Base-by-base conservation (phyloP, 2,888 invertebrate genomes). In the Acronicta leporina region DNA sequence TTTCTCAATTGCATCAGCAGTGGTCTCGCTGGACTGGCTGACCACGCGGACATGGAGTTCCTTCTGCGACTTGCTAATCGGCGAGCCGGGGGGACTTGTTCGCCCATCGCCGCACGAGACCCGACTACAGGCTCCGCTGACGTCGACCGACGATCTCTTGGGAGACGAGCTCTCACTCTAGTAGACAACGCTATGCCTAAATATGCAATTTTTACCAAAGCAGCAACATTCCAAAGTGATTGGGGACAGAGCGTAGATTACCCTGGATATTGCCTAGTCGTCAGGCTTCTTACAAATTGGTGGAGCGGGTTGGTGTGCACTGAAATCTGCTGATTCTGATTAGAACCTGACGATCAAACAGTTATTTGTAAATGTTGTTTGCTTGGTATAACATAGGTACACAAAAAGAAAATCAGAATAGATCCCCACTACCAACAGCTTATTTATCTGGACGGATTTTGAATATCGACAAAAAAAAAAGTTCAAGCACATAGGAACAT, bases 161-260 rank as follows among this genome's bases (percentile, higher is more conserved):
- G 80, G 69, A 61, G 75, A 59, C 40, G 75, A 68, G 82, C 83
- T 84, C 79, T 79, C 91, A 91, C 92, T 93, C 92, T 93, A 92
- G 91, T 85, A 69, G 81, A 84, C 82, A 92, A 88, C 65, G 69
- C 55, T 67, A 75, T 61, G 75, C 84, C 90, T 91, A 85, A 85
- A 84, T 84, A 70, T 78, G 73, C 73, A 57, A 68, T 67, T 70
- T 38, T 7, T 38, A 38, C 38, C 38, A 13, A 38, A n/a, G 38
- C 38, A 38, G 38, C 6, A 38, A n/a, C n/a, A 5, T 38, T 38
- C n/a, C n/a, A 38, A 4, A 13, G n/a, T 38, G n/a, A 13, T 7
- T 27, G 33, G 35, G 2, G 38, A 20, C 38, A n/a, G n/a, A n/a
- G 8, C n/a, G n/a, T 38, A n/a, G 38, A n/a, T 35, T 35, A 13